Conservation (phyloP, 2,888 invertebrate species). For the Gortyna flavago region DNA sequence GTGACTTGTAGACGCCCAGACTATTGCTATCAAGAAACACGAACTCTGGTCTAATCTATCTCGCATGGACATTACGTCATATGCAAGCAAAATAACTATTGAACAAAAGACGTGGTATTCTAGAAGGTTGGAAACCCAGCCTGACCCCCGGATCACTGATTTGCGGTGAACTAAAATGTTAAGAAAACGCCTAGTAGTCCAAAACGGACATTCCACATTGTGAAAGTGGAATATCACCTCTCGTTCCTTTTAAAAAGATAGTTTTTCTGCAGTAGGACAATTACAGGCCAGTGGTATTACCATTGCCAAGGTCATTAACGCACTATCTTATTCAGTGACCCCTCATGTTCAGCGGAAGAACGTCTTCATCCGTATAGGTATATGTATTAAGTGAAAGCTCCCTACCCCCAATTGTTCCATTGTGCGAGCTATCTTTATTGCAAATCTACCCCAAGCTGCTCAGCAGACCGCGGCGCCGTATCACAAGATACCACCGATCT, state of each 20-base stretch:
- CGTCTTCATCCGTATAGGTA: slow-evolving; percentile 25
- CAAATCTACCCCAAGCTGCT: slow-evolving; percentile 64
- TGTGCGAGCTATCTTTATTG: slow-evolving; percentile 64
- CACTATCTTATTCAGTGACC: not conserved
- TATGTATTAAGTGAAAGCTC: slow-evolving; percentile 54
- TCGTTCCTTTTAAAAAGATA: not conserved
- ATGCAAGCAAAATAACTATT: not conserved
- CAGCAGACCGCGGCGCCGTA: slow-evolving; percentile 60
- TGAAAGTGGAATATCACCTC: not conserved
- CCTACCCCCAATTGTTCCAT: slow-evolving; percentile 65
- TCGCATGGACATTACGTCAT: no score
- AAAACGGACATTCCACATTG: no score
- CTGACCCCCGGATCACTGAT: not conserved
- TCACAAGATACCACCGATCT: slow-evolving; percentile 60
- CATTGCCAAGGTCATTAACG: slow-evolving; percentile 26
- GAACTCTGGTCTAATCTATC: not conserved
- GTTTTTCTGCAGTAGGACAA: not conserved
- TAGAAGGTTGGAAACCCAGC: no score
- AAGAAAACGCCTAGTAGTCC: not conserved
- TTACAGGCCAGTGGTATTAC: no score
- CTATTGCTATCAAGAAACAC: not conserved
- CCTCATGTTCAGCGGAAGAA: slow-evolving; percentile 12
- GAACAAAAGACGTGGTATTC: not conserved
- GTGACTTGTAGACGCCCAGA: not conserved
- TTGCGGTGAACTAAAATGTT: not conserved